A percentile compares a stretch with the other conserved stretches of the same genome.
phyloP scores from a whole-genome alignment of 1,140 invertebrate species.

The Hypothenemus hampei region DNA sequence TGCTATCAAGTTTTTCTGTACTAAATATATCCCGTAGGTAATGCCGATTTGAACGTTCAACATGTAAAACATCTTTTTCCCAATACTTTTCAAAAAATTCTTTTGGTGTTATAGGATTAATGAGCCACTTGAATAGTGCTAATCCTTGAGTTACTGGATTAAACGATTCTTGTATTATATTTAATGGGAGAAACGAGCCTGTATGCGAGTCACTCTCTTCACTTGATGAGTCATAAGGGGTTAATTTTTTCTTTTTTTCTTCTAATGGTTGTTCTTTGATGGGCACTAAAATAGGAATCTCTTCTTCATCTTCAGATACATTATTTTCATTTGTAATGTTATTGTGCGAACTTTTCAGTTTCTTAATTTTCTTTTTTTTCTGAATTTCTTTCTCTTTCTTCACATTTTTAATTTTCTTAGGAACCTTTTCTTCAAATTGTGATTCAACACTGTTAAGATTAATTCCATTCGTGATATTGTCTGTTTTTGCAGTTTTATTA shows the following conservation, averaged over 20 bases:
- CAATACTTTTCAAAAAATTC: slow-evolving; percentile 67
- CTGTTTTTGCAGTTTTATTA: too few relatives aligned
- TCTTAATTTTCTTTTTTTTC: not conserved
- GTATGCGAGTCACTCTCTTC: not conserved
- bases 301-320: slow-evolving; percentile 9
- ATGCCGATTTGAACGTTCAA: slow-evolving; percentile 58
- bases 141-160: slow-evolving; percentile 22
- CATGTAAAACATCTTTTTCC: slow-evolving; percentile 75
- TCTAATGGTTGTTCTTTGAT: not conserved
- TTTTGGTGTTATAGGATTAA: slow-evolving; percentile 58
- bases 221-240: too few relatives aligned
- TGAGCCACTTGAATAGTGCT: slow-evolving; percentile 62
- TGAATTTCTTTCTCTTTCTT: not conserved
- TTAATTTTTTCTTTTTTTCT: too few relatives aligned
- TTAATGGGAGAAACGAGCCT: not conserved
- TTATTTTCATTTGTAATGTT: not conserved
- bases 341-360: not conserved
- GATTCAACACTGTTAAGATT: not conserved
- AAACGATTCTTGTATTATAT: not conserved
- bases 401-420: not conserved
- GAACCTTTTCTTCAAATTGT: not conserved
- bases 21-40: slow-evolving; percentile 75
- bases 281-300: slow-evolving; percentile 19
- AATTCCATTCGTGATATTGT: too few relatives aligned
- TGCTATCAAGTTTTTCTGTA: slow-evolving; percentile 68